Percentiles rank a stretch among this genome's conserved stretches.
These are phyloP conservation scores for Drosophila obscura DNA, from an alignment of 1,140 invertebrate genomes.

Conservation along the genomic window DNA sequence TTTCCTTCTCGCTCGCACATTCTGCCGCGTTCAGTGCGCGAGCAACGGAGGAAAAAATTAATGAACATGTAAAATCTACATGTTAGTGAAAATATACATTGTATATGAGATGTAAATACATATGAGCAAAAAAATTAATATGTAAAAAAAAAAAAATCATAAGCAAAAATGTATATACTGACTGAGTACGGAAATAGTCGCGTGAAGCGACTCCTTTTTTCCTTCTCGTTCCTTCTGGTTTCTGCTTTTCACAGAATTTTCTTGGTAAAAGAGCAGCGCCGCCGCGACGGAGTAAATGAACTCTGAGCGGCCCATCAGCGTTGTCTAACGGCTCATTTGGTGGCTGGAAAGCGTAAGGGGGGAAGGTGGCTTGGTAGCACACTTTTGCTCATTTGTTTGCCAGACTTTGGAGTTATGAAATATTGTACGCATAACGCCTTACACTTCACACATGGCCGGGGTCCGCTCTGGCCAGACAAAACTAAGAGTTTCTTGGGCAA, in stretches of 20 bases:
- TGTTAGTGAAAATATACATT: too few relatives aligned
- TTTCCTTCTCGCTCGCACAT: too few relatives aligned
- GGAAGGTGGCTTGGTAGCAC: conserved; percentile 24
- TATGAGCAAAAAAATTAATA: too few relatives aligned
- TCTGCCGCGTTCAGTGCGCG: too few relatives aligned
- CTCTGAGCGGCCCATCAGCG: conserved; percentile 51
- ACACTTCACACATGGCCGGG: conserved; percentile 40
- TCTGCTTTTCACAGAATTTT: conserved; percentile 63
- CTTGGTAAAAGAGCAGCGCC: conserved; percentile 11
- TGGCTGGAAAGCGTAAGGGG: neutral
- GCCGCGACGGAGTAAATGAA: conserved; percentile 67
- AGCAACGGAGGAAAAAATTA: too few relatives aligned
- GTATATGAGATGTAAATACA: too few relatives aligned
- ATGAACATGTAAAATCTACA: too few relatives aligned
- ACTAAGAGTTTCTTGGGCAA: conserved; percentile 26
- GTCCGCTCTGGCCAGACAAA: conserved; percentile 24
- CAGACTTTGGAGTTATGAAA: conserved; percentile 38
- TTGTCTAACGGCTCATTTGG: conserved; percentile 68
- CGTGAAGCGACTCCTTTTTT: too few relatives aligned
- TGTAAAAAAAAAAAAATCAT: too few relatives aligned
- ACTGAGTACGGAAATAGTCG: too few relatives aligned
- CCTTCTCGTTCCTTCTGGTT: conserved; percentile 13
- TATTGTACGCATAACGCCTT: conserved; percentile 39
- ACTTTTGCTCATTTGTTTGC: conserved; percentile 52
- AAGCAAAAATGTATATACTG: too few relatives aligned